A percentile compares a stretch with the other conserved stretches of the same genome.
Conservation (phyloP, 2,797 vertebrate genomes). For the Myiotriccus ornatus region DNA sequence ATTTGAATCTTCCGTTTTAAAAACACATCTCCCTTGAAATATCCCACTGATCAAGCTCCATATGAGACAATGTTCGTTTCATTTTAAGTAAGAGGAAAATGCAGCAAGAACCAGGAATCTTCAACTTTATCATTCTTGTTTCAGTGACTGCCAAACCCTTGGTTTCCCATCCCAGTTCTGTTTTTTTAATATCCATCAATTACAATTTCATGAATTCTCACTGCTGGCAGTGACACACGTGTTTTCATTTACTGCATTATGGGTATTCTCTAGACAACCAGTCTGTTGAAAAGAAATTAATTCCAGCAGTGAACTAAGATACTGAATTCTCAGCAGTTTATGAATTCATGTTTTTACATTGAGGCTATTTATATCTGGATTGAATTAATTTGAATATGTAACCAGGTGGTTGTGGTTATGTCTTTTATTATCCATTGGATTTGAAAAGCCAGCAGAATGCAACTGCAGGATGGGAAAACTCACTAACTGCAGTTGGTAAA, state of each 20-base stretch:
- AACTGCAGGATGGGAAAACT: slow-evolving; percentile 44
- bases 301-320: slow-evolving; percentile 69
- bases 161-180: background rate
- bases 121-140: slow-evolving; percentile 1
- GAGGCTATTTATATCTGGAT: slow-evolving; percentile 65
- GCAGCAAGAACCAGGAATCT: background rate
- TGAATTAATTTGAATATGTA: slow-evolving; percentile 63
- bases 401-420: slow-evolving; percentile 60
- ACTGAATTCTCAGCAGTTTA: slow-evolving; percentile 73
- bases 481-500: slow-evolving; percentile 17
- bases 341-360: slow-evolving; percentile 64
- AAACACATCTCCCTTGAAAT: background rate
- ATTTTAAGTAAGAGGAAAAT: background rate
- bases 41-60: background rate
- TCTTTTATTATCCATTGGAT: slow-evolving; percentile 25
- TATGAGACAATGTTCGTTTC: background rate
- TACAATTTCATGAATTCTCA: slow-evolving; percentile 19
- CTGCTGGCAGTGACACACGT: slow-evolving; percentile 43
- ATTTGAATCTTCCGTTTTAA: background rate
- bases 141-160: background rate
- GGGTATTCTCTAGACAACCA: slow-evolving; percentile 70
- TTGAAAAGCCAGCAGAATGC: slow-evolving; percentile 43
- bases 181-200: slow-evolving; percentile 1
- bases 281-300: slow-evolving; percentile 75
- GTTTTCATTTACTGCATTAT: slow-evolving; percentile 72